Evolutionary conservation across 2,888 invertebrate genomes (phyloP), one percentile per base, ranked within the genome.

Genomic region (Digitonthophagus gazella): DNA sequence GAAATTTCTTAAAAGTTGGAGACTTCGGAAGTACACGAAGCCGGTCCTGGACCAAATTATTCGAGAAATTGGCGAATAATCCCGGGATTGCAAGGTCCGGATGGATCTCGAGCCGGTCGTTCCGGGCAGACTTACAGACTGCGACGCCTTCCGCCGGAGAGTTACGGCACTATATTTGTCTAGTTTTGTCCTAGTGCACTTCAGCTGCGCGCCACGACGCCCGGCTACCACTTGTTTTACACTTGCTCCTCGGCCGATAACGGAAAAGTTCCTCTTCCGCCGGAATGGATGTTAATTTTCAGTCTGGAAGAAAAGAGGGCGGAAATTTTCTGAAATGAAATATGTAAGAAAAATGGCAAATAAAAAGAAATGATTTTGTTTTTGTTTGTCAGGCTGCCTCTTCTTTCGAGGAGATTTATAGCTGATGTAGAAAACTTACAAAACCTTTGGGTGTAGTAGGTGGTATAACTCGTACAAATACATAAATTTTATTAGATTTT

Each of bases 71-170:
- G 28, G 28, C 28, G 28, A 44, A 44, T 44, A 44, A 44, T 44
- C 28, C 28, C 28, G 11, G 28, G 28, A 44, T 44, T 44, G 28
- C 28, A 44, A 44, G 28, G 28, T 44, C 75, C 76, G 75, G 19
- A 19, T 61, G 61, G 61, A 18, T 61, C 74, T 76, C 73, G 76
- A 73, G 72, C 71, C 71, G 68, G 75, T 74, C 72, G 74, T 75
- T 75, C 75, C 74, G 72, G 75, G 74, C 74, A 75, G 73, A 75
- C 73, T 74, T 68, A 19, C 57, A 11, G 66, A 67, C 70, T 71
- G 69, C 72, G 71, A 57, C 57, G 57, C 57, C 57, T 15, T 15
- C 61, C 64, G 67, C 22, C 67, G 61, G 68, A 71, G 72, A 73
- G 70, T 74, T 74, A 74, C 72, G 74, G 69, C 67, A 71, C 72